Conservation (phyloP, 2,113 vertebrate genomes). For the Geothlypis trichas region DNA sequence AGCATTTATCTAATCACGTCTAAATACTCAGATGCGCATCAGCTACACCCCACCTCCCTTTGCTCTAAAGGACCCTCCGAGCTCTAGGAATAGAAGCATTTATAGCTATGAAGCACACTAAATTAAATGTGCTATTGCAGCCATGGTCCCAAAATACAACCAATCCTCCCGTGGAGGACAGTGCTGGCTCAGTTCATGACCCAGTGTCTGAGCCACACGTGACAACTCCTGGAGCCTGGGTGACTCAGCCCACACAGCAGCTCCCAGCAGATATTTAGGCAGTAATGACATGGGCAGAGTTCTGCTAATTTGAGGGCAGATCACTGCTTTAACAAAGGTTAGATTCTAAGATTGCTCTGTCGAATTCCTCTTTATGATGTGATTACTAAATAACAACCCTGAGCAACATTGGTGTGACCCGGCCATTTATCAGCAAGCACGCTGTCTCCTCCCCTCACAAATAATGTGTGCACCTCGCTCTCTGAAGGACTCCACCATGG, state of each 20-base stretch:
- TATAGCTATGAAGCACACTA: not conserved
- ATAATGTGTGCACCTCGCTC: fast-evolving
- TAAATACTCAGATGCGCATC: not conserved
- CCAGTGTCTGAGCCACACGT: constrained; percentile 27
- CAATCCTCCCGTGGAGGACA: not conserved
- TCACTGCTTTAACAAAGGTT: not conserved
- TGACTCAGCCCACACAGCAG: constrained; percentile 35
- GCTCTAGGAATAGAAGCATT: not conserved
- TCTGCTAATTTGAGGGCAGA: constrained; percentile 35
- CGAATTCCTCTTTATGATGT: not conserved
- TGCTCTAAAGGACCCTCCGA: not conserved
- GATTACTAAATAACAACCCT: not conserved
- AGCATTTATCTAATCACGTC: not conserved
- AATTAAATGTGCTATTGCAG: not conserved
- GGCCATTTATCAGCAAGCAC: not conserved
- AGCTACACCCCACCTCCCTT: not conserved
- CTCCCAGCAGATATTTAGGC: constrained; percentile 19
- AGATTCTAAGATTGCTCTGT: not conserved
- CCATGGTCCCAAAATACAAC: not conserved
- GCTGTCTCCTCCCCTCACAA: not conserved
- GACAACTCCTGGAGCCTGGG: not conserved
- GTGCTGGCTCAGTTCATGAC: not conserved
- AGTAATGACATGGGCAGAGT: constrained; percentile 18
- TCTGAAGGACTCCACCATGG: not conserved
- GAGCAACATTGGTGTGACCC: not conserved